These are phyloP conservation scores for Andrena haemorrhoa DNA, from an alignment of 2,888 invertebrate genomes.

Conservation along the genomic window DNA sequence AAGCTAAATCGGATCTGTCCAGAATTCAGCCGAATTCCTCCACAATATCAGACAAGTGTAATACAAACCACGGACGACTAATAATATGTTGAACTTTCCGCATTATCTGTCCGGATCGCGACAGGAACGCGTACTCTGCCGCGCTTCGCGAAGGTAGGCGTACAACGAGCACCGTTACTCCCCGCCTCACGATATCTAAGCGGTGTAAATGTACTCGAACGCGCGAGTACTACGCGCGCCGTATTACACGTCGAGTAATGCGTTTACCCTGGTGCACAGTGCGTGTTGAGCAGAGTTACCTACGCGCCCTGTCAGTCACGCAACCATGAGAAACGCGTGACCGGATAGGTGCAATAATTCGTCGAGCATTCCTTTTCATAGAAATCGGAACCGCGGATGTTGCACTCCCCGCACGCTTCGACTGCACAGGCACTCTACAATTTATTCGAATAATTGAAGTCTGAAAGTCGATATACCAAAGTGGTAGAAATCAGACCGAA, in stretches of 20 bases:
- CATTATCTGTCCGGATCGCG: not conserved
- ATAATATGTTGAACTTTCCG: too few relatives aligned
- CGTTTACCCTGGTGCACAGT: constrained; percentile 57
- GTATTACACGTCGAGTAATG: constrained; percentile 47
- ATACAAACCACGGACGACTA: too few relatives aligned
- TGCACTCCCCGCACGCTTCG: not conserved
- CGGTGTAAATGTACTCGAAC: constrained; percentile 51
- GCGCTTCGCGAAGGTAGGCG: constrained; percentile 50
- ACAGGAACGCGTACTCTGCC: not conserved
- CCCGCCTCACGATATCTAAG: constrained; percentile 32
- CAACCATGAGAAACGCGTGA: constrained; percentile 53
- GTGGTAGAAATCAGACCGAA: too few relatives aligned
- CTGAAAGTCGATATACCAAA: too few relatives aligned
- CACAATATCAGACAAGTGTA: too few relatives aligned
- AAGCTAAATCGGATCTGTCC: too few relatives aligned
- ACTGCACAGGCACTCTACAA: not conserved
- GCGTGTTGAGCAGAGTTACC: constrained; percentile 35
- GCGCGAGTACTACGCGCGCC: constrained; percentile 53
- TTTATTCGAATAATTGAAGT: constrained; percentile 13
- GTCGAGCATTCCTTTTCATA: constrained; percentile 6
- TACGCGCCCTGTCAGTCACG: constrained; percentile 49
- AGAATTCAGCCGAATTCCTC: too few relatives aligned
- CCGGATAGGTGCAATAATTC: constrained; percentile 33
- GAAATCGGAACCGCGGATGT: not conserved
- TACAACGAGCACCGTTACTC: constrained; percentile 73